These are phyloP conservation scores for Caenorhabditis angaria DNA, from an alignment of 2,888 invertebrate genomes.

Conservation along the genomic window DNA sequence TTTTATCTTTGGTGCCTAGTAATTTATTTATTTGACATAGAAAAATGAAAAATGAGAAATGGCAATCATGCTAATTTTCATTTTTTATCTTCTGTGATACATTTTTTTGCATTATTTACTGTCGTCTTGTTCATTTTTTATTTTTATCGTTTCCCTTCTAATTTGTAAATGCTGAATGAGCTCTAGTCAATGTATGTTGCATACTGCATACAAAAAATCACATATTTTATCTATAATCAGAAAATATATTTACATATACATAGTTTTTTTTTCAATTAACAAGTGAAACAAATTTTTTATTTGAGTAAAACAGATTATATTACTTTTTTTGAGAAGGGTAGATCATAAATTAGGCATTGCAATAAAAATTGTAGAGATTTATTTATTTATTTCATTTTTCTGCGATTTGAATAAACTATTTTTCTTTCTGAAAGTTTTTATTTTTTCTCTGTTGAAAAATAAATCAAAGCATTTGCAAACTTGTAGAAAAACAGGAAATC, in stretches of 20 bases:
- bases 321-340: not conserved
- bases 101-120: not conserved
- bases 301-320: too few relatives aligned
- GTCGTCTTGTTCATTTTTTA: too few relatives aligned
- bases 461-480: too few relatives aligned
- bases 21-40: not conserved
- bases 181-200: not conserved
- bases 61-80: too few relatives aligned
- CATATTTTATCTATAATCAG: not conserved
- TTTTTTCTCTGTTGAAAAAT: too few relatives aligned
- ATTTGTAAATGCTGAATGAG: not conserved
- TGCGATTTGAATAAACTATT: not conserved
- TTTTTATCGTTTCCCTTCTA: not conserved
- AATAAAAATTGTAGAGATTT: not conserved
- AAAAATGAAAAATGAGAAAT: too few relatives aligned
- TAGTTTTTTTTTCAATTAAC: too few relatives aligned
- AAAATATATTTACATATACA: not conserved
- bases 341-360: not conserved
- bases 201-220: too few relatives aligned
- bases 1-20: not conserved
- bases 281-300: too few relatives aligned
- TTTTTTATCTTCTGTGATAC: too few relatives aligned
- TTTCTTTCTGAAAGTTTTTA: not conserved
- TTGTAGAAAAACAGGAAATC: too few relatives aligned
- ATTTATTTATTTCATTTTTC: not conserved